phyloP scores from a whole-genome alignment of 2,888 invertebrate species.

The Aromia moschata region DNA sequence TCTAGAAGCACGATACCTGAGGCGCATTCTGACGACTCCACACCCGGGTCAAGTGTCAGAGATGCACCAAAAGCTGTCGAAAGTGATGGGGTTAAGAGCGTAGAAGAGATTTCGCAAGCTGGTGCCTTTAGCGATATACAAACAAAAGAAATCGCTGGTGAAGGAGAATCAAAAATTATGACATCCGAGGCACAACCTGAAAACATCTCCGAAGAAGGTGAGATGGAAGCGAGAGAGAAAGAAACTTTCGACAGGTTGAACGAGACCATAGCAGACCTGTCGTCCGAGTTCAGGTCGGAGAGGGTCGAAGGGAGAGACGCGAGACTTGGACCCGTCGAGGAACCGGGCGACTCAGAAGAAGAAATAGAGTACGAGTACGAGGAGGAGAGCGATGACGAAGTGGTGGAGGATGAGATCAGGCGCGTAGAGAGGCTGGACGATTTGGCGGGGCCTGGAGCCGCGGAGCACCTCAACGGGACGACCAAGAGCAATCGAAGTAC shows the following conservation, averaged over 20 bases:
- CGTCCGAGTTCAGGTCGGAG: conserved; percentile 4
- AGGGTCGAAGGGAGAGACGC: background rate
- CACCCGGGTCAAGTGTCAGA: too few relatives aligned
- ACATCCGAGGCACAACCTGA: background rate
- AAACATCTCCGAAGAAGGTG: background rate
- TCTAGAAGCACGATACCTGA: background rate
- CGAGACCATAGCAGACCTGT: conserved; percentile 24
- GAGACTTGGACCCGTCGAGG: background rate
- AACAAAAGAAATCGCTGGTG: too few relatives aligned
- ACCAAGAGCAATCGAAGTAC: conserved; percentile 62
- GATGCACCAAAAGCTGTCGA: background rate
- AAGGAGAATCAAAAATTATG: too few relatives aligned
- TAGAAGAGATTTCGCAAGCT: background rate
- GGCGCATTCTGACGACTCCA: background rate
- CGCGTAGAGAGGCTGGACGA: conserved; percentile 4
- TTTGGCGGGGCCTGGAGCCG: conserved; percentile 12
- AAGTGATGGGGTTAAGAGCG: background rate
- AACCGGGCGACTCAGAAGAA: conserved; percentile 2
- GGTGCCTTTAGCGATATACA: too few relatives aligned
- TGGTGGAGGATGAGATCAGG: conserved; percentile 10
- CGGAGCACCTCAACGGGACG: conserved; percentile 29
- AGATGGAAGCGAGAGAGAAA: conserved; percentile 12
- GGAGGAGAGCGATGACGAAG: conserved; percentile 14
- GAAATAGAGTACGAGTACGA: conserved; percentile 18
- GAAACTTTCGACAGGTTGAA: conserved; percentile 27